Conservation (phyloP, 2,113 vertebrate genomes). For the Mandrillus leucophaeus region DNA sequence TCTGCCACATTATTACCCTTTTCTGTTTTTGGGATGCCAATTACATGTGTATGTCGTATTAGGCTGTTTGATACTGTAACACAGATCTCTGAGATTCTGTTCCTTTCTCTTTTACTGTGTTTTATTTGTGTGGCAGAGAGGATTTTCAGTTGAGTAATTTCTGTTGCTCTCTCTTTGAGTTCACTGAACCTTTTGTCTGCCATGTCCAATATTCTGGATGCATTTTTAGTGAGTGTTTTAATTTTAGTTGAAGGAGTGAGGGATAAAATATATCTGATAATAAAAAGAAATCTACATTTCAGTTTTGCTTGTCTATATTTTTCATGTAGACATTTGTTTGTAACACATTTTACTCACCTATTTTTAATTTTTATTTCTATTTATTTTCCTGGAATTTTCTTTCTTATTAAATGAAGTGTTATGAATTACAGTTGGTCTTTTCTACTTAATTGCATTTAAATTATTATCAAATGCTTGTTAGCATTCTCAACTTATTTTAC, state of each 20-base stretch:
- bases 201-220: not conserved
- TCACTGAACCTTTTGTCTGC: not conserved
- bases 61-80: not conserved
- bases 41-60: not conserved
- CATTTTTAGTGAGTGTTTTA: not conserved
- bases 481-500: not conserved
- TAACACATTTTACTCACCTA: not conserved
- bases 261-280: not conserved
- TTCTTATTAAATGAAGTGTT: not conserved
- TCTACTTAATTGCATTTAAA: not conserved
- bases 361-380: not conserved
- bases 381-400: not conserved
- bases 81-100: not conserved
- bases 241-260: not conserved
- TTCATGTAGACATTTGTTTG: not conserved
- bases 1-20: not conserved
- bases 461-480: not conserved
- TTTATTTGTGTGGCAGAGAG: not conserved
- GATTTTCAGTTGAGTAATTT: slow-evolving; percentile 5
- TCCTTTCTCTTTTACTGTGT: not conserved
- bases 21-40: not conserved
- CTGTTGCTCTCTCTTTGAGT: not conserved
- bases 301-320: not conserved
- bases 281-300: not conserved
- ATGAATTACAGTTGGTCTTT: not conserved